These are phyloP conservation scores for Phrynocephalus vlangalii DNA, from an alignment of 2,797 vertebrate genomes.

Conservation along the genomic window DNA sequence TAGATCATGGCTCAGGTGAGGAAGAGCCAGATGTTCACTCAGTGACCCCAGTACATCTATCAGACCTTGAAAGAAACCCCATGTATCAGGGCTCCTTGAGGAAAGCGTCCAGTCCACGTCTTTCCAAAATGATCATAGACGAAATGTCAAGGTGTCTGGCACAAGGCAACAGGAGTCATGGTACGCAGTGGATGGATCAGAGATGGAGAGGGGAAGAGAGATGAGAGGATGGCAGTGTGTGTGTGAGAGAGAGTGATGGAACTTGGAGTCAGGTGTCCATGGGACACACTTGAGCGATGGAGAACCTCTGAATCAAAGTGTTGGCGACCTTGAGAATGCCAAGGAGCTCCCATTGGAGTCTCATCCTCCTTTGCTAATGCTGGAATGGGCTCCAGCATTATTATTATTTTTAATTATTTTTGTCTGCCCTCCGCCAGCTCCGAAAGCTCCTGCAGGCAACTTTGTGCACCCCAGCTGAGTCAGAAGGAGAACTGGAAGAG, in stretches of 20 bases:
- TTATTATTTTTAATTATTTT: constrained; percentile 14
- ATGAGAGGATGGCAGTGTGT: not conserved
- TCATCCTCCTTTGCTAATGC: constrained; percentile 23
- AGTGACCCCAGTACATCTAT: not conserved
- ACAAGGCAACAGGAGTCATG: not conserved
- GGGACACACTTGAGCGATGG: not conserved
- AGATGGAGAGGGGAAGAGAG: not conserved
- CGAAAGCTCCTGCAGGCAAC: constrained; percentile 46
- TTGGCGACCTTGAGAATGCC: not conserved
- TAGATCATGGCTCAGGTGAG: not conserved
- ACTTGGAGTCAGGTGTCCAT: not conserved
- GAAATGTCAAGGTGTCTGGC: no score
- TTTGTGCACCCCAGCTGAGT: constrained; percentile 64
- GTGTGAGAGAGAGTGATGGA: not conserved
- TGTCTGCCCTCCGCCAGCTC: constrained; percentile 38
- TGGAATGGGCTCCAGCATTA: constrained; percentile 1
- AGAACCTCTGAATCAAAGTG: not conserved
- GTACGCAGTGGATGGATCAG: not conserved
- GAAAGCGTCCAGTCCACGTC: not conserved
- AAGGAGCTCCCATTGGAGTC: not conserved
- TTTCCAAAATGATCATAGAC: not conserved
- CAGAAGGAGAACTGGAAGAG: constrained; percentile 60
- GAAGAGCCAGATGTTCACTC: not conserved
- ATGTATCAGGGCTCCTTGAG: no score
- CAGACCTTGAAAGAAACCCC: not conserved